phyloP scores from a whole-genome alignment of 2,113 vertebrate species.

The Cairina moschata region DNA sequence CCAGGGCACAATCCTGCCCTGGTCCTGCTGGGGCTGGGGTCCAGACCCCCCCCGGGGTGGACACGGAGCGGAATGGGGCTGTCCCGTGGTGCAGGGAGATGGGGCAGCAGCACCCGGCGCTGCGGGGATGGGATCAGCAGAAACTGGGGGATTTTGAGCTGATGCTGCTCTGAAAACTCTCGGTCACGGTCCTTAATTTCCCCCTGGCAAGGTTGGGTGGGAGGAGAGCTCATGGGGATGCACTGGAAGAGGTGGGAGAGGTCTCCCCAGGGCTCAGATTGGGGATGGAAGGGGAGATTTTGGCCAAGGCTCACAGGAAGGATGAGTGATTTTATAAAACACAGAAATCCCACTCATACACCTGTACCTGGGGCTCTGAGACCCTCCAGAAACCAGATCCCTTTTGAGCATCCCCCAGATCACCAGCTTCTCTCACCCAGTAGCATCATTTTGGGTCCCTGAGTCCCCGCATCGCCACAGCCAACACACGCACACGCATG shows the following conservation, averaged over 20 bases:
- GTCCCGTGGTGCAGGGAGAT: neutral
- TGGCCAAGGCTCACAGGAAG: neutral
- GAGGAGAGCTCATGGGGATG: neutral
- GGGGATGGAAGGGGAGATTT: neutral
- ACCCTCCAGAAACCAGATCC: accelerated
- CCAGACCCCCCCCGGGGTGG: accelerated
- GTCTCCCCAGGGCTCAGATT: accelerated
- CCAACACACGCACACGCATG: accelerated
- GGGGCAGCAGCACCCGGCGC: neutral
- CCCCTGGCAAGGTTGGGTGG: accelerated
- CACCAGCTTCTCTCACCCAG: neutral
- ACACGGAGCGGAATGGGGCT: accelerated
- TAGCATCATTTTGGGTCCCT: neutral
- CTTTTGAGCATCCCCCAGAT: neutral
- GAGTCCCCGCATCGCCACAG: accelerated
- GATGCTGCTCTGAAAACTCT: neutral
- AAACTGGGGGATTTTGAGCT: neutral
- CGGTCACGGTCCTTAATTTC: neutral
- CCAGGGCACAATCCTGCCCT: conserved; percentile 14
- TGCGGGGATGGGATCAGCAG: too few species aligned
- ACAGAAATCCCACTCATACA: neutral
- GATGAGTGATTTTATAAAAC: neutral
- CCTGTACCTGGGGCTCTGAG: accelerated
- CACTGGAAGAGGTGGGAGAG: neutral
- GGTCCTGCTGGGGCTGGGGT: neutral